Conservation (phyloP, 2,888 invertebrate genomes). For the Quadriops clusia region DNA sequence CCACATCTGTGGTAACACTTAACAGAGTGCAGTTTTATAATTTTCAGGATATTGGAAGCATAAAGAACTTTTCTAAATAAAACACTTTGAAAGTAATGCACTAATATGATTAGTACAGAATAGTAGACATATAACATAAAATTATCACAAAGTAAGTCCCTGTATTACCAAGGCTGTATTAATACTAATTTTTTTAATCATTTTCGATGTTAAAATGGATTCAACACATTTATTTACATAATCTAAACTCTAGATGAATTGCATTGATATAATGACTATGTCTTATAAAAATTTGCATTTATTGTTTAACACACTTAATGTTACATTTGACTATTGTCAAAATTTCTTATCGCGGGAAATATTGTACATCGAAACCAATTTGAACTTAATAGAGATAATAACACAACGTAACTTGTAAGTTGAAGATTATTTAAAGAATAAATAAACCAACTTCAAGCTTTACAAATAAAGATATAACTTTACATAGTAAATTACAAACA, state of each 20-base stretch:
- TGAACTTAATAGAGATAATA: neutral
- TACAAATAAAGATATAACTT: no score
- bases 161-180: constrained; percentile 17
- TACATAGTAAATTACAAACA: constrained; percentile 9
- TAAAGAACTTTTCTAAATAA: no score
- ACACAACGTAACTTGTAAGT: no score
- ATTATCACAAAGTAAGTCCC: constrained; percentile 21
- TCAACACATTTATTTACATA: constrained; percentile 5
- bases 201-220: no score
- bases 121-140: constrained; percentile 10
- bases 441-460: no score
- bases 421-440: no score
- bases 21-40: no score
- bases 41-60: no score
- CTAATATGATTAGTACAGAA: no score
- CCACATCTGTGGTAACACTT: no score
- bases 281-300: constrained; percentile 10
- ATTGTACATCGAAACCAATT: constrained; percentile 7
- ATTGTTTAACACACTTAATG: no score
- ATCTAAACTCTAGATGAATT: constrained; percentile 15
- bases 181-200: constrained; percentile 14
- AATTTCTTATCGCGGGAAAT: constrained; percentile 8
- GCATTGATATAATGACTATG: constrained; percentile 26
- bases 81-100: no score
- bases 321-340: constrained; percentile 14